Base-by-base conservation (phyloP, 2,888 invertebrate genomes). In the Sphinx pinastri region DNA sequence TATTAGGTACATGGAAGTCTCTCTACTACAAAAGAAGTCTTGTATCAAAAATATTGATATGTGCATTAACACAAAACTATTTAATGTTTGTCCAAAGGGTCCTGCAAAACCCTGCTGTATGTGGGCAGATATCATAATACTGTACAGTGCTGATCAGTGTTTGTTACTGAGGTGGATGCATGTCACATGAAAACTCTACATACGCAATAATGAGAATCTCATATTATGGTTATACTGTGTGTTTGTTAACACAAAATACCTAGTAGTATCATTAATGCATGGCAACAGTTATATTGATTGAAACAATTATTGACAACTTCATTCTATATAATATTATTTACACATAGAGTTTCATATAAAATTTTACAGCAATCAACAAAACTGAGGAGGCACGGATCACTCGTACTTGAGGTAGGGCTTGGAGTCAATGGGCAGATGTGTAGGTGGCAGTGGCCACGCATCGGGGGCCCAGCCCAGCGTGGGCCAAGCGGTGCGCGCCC, bases 341-440 rank as follows among this genome's bases (percentile, higher is more conserved):
- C 91, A 91, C 84, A 88, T 86, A 84, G 81, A 80, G 80, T 82
- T 87, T 84, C 78, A 87, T 91, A 92, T 91, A 92, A 92, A 91
- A 91, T 91, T 86, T 91, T 86, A 84, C 80, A 91, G 84, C 81
- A 80, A 88, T 90, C 84, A 92, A 92, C 91, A 88, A 89, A 78
- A 74, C 10, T 55, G 72, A 74, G 69, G 52, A 67, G 69, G 73
- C 68, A 67, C 38, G 71, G 69, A 72, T 91, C 88, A 93, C 83
- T 93, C 93, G 76, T 94, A 94, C 80, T 94, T 92, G 87, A 93
- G 91, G 88, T 94, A 94, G 81, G 92, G 89, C 83, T 94, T 93
- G 77, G 89, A 81, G 73, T 91, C 90, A 0, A 84, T 84, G 38
- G 80, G 80, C 38, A 78, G 77, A 73, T 70, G 81, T 54, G 74